A percentile compares a stretch with the other conserved stretches of the same genome.
These are phyloP conservation scores for Heterotilapia buettikoferi DNA, from an alignment of 2,113 vertebrate species.

Conservation along the genomic window DNA sequence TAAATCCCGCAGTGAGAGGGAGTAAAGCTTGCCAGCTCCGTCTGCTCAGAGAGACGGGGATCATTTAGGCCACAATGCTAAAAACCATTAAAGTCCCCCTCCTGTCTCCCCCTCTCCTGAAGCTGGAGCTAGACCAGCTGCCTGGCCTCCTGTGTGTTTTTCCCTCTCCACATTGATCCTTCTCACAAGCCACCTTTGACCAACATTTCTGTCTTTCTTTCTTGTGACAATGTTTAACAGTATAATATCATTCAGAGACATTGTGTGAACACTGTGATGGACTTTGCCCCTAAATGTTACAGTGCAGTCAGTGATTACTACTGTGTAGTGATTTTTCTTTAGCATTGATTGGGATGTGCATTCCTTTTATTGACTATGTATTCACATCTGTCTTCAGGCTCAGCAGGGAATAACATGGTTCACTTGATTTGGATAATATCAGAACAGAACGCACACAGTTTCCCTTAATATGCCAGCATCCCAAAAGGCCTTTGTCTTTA, in stretches of 20 bases:
- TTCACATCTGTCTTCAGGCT: not conserved
- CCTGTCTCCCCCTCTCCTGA: not conserved
- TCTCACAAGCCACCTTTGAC: constrained; percentile 14
- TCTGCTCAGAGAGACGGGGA: constrained; percentile 8
- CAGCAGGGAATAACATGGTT: not conserved
- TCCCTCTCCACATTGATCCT: not conserved
- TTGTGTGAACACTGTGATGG: not conserved
- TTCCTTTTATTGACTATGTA: not conserved
- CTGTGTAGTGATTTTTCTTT: not conserved
- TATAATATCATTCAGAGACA: not conserved
- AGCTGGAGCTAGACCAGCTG: constrained; percentile 22
- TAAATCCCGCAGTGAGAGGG: constrained; percentile 11
- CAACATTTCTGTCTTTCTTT: not conserved
- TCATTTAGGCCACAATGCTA: constrained; percentile 24
- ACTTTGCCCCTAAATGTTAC: constrained; percentile 6
- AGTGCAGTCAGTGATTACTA: not conserved
- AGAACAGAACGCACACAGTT: not conserved
- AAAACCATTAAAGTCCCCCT: constrained; percentile 25
- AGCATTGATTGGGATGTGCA: not conserved
- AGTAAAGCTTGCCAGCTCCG: not conserved
- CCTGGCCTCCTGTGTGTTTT: not conserved
- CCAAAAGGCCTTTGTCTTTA: not conserved
- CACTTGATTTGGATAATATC: not conserved
- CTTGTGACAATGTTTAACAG: constrained; percentile 19
- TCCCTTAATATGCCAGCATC: not conserved